Percentiles rank a stretch among this genome's conserved stretches.
Evolutionary conservation across 1,140 invertebrate genomes (phyloP).

Genomic region (Pogonomyrmex californicus): DNA sequence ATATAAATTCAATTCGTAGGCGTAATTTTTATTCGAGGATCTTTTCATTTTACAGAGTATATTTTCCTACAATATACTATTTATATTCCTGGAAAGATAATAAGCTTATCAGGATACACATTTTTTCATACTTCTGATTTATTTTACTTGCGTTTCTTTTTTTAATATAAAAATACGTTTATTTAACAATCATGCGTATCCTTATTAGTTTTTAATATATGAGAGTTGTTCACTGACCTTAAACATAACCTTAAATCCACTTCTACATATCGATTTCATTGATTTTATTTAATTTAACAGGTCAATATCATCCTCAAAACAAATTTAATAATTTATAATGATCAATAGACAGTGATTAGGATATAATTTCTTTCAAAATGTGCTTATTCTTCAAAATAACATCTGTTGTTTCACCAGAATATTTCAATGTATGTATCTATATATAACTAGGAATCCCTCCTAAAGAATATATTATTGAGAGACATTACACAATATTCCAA

Average conservation of each 20-base stretch:
- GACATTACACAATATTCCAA: neutral
- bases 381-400: neutral
- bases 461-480: neutral
- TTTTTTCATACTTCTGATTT: neutral
- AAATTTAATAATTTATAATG: neutral
- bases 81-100: conserved; percentile 5
- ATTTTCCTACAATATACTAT: neutral
- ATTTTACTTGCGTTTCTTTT: neutral
- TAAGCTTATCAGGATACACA: neutral
- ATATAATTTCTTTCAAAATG: neutral
- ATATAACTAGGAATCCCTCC: neutral
- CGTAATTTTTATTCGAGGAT: neutral
- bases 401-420: neutral
- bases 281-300: neutral
- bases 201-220: neutral
- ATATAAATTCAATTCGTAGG: conserved; percentile 17
- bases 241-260: conserved; percentile 27
- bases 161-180: conserved; percentile 9
- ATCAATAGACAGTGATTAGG: neutral
- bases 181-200: neutral
- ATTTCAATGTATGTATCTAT: neutral
- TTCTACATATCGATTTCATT: neutral
- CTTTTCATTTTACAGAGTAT: neutral
- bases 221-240: conserved; percentile 15
- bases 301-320: neutral